Base-by-base conservation (phyloP, 2,113 vertebrate genomes). In the Junco hyemalis region DNA sequence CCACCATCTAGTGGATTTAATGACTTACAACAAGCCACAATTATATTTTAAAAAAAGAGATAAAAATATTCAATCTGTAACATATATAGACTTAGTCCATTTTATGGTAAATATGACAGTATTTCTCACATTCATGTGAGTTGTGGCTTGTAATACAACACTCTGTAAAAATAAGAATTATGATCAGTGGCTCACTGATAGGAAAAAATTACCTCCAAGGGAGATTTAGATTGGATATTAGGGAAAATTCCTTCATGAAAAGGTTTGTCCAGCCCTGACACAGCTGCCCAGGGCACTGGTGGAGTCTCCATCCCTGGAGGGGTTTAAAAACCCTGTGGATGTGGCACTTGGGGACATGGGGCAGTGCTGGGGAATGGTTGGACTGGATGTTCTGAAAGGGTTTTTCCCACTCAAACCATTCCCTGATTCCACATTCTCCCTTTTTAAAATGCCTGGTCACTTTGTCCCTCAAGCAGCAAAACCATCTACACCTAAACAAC, bases 1-100 rank as follows among this genome's bases (percentile, higher is more conserved):
- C 69, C 94, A 97, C 98, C 98, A 98, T 98, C 98, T 98, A 98
- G 98, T 98, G 98, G 98, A 47, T 73, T 66, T 76, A 22, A 12
- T 42, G 38, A 12, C 35, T 84, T 69, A 97, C 17, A 96, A 79
- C 98, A 98, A 88, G 54, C 29, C 66, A 74, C 78, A 63, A 4
- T 5, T 7, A 5, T 42, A 15, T 42, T 15, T 6, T 22, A 47
- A 12, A 17, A 74, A 20, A 0, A 26, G 9, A 48, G 14, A 92
- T 18, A 54, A 86, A 88, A 45, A 31, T 11, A 23, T 21, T 60
- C 25, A 17, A 16, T 6, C 14, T 64, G 6, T 6, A 2, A 42
- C 16, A 18, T 4, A 24, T 2, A 22, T 3, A 8, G 36, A 26
- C 74, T 82, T 33, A 33, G 8, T 19, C 16, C 2, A 5, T n/a